Evolutionary conservation across 2,888 invertebrate species (phyloP).

Genomic region (Dolichopus griseipennis): DNA sequence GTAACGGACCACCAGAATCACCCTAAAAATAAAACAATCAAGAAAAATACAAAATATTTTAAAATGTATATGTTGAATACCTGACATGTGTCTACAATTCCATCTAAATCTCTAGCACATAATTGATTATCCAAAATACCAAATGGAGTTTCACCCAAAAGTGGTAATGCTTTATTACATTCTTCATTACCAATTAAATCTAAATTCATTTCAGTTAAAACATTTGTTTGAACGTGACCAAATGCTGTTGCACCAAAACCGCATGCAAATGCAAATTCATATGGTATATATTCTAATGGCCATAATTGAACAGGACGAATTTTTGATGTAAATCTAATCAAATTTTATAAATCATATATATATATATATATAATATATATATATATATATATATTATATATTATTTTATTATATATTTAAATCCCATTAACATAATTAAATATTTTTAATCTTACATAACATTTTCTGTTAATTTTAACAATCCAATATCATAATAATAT

Average conservation of each 20-base stretch:
- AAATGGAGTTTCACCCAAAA: slow-evolving; percentile 12
- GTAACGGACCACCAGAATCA: slow-evolving; percentile 40
- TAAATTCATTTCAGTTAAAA: slow-evolving; percentile 19
- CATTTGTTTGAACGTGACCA: slow-evolving; percentile 23
- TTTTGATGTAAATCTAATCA: neutral
- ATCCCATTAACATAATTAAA: too few species aligned
- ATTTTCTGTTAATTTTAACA: slow-evolving; percentile 33
- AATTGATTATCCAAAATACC: slow-evolving; percentile 32
- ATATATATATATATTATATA: too few species aligned
- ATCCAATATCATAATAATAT: slow-evolving; percentile 48
- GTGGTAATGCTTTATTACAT: slow-evolving; percentile 16
- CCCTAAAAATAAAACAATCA: slow-evolving; percentile 26
- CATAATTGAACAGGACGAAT: slow-evolving; percentile 49
- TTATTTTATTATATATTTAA: too few species aligned
- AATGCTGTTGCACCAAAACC: slow-evolving; percentile 49
- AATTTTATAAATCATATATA: too few species aligned
- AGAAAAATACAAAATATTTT: too few species aligned
- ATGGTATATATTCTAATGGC: slow-evolving; percentile 29
- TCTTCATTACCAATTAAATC: slow-evolving; percentile 15
- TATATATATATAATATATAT: too few species aligned
- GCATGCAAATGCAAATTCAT: slow-evolving; percentile 44
- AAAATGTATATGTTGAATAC: slow-evolving; percentile 20
- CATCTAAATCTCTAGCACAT: slow-evolving; percentile 34
- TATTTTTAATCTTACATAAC: slow-evolving; percentile 20
- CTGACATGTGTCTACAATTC: slow-evolving; percentile 37